Base-by-base conservation (phyloP, 1,140 invertebrate genomes). In the Drosophila pandora region DNA sequence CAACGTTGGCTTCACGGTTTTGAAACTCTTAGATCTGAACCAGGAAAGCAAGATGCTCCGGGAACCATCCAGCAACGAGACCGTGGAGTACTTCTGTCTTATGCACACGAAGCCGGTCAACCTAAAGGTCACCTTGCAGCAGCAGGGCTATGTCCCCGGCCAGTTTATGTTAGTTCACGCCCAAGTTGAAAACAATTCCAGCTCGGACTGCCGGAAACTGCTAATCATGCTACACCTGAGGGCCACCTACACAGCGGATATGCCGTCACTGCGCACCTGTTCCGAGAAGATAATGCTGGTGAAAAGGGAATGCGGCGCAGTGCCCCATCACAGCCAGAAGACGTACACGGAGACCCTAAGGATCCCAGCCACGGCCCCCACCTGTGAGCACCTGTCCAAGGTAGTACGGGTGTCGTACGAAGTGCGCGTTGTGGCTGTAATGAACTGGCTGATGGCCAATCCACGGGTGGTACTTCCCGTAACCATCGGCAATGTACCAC, bases 321-420 rank as follows among this genome's bases (percentile, higher is more conserved):
- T 91, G 21, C 13, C 62, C 2, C 82, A 74, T 32, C 50, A 85
- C 2, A 47, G 47, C 4, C 61, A 75, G 34, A 79, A 73, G 39
- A 72, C 67, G 5, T 91, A 63, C 53, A 74, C 89, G 28, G 88
- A 91, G 41, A 78, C 78, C 1, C 56, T 91, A 21, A 87, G 88
- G 17, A 81, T 91, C 7, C 90, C 90, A 32, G 85, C 90, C 30
- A 90, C 88, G 23, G 79, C 88, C 0, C 90, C 90, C 23, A 88
- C 88, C 0, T 95, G 96, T 88, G 89, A 91, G 28, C 85, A 90
- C 52, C 63, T 90, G 3, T 90, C 90, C 65, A 90, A 82, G 62
- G 74, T 90, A 43, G 85, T 91, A 5, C 69, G 89, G 2, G 72
- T 91, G 4, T 90, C 85, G 0, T 91, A 91, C 25, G 90, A 91